Percentiles rank a stretch among this genome's conserved stretches.
Evolutionary conservation across 2,113 vertebrate genomes (phyloP).

Genomic region (Ctenodactylus gundi): DNA sequence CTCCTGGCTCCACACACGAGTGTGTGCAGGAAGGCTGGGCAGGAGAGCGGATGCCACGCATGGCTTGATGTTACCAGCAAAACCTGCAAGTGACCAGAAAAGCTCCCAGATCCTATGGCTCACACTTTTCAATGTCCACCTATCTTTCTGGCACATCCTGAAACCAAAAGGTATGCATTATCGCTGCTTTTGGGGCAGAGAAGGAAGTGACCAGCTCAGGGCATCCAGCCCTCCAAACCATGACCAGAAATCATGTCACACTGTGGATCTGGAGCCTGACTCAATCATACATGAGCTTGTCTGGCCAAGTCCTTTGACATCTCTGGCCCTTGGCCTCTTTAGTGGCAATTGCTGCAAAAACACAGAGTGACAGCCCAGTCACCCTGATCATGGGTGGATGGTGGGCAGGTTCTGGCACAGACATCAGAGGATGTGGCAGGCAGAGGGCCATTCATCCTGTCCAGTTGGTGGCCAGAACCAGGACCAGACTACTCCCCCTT

Average conservation of each 20-base stretch:
- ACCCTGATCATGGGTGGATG: too few relatives aligned
- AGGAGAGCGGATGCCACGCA: accelerated
- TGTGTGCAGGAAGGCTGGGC: accelerated
- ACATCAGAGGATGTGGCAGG: not conserved
- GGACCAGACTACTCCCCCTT: not conserved
- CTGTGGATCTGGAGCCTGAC: too few relatives aligned
- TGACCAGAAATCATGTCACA: not conserved
- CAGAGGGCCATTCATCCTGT: not conserved
- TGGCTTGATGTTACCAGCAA: not conserved
- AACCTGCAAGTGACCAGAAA: not conserved
- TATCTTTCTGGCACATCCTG: not conserved
- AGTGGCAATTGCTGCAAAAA: not conserved
- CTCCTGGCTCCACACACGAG: too few relatives aligned
- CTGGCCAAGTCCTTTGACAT: not conserved
- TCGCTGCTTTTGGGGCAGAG: not conserved
- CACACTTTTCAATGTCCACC: accelerated
- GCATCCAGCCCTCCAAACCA: not conserved
- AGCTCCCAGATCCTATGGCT: not conserved
- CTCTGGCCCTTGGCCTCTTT: not conserved
- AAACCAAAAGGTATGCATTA: accelerated
- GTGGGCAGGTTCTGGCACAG: too few relatives aligned
- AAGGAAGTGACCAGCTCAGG: too few relatives aligned
- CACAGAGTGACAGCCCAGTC: accelerated
- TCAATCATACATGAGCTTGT: accelerated
- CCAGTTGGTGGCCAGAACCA: not conserved